phyloP scores from a whole-genome alignment of 2,797 vertebrate species.

The Lepidocolaptes lacrymiger region DNA sequence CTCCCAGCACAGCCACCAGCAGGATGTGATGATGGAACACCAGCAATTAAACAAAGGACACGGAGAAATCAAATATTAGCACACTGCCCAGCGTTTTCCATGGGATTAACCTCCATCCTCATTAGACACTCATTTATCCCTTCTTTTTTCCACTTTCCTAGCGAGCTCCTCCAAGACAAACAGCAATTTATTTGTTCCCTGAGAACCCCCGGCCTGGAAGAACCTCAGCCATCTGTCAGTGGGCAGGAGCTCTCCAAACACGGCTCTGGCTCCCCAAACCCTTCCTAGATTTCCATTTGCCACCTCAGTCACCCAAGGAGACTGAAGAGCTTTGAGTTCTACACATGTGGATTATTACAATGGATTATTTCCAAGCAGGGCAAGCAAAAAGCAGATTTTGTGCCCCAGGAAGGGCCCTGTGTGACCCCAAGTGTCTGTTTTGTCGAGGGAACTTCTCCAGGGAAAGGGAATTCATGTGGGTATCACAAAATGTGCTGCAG shows the following conservation, averaged over 20 bases:
- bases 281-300: background rate
- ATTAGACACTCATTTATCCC: background rate
- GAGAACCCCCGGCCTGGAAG: background rate
- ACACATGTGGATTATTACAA: accelerated
- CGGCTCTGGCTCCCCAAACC: background rate
- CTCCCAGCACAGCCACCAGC: background rate
- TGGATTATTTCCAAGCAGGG: accelerated
- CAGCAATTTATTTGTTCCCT: slow-evolving; percentile 33
- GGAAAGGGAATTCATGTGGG: background rate
- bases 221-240: slow-evolving; percentile 39
- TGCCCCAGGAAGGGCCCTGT: background rate
- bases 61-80: background rate
- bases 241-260: slow-evolving; percentile 6
- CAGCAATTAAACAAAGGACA: background rate
- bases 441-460: background rate
- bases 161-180: background rate
- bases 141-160: background rate
- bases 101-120: background rate
- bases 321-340: background rate
- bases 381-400: background rate
- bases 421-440: accelerated
- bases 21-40: background rate
- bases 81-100: background rate
- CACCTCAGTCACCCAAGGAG: background rate
- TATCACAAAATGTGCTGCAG: accelerated